phyloP scores from a whole-genome alignment of 2,113 vertebrate genomes.

The Rhinopomastus cyanomelas region DNA sequence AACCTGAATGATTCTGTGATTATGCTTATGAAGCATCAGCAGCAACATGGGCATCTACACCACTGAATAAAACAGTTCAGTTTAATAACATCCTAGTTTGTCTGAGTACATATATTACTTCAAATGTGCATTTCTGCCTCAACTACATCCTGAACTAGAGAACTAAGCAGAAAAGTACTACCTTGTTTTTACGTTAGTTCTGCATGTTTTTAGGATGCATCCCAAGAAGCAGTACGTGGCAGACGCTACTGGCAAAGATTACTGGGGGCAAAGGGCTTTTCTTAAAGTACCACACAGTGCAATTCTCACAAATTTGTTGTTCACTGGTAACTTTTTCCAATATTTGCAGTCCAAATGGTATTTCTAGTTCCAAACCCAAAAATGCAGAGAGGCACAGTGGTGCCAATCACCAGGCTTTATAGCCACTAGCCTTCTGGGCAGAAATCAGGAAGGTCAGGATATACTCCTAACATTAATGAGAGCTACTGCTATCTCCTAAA shows the following conservation, averaged over 20 bases:
- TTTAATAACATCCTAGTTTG: neutral
- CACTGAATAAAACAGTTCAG: neutral
- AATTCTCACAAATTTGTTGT: neutral
- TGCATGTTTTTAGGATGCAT: neutral
- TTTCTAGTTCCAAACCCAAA: neutral
- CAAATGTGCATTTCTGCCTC: neutral
- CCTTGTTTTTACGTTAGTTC: neutral
- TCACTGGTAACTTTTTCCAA: neutral
- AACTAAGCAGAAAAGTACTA: neutral
- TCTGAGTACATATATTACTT: neutral
- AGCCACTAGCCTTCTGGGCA: neutral
- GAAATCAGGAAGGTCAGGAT: neutral
- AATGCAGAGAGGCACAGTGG: neutral
- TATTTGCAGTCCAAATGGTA: neutral
- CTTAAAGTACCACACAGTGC: fast-evolving
- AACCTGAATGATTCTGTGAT: too few relatives aligned
- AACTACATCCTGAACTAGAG: neutral
- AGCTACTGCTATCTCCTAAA: neutral
- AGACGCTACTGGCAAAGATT: neutral
- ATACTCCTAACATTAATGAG: neutral
- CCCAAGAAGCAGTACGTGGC: neutral
- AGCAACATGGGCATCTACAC: neutral
- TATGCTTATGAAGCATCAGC: neutral
- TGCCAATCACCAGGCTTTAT: neutral
- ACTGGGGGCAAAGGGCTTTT: neutral